Evolutionary conservation across 53 echinoderm and acorn worm species (phyloP).

Genomic region (Echinometra lucunter): DNA sequence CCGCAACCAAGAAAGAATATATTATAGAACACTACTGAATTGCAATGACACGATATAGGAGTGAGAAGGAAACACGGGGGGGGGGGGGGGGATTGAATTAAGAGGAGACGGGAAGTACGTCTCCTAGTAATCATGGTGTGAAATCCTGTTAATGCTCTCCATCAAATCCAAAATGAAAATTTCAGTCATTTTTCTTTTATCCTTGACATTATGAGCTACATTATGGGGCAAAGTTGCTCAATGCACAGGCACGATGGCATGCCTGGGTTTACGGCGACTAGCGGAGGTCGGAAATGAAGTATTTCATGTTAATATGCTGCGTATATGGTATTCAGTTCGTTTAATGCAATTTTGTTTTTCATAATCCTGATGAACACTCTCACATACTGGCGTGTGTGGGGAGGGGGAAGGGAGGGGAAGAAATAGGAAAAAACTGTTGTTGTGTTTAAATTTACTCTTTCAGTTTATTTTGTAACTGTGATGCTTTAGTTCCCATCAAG

Average conservation of each 20-base stretch:
- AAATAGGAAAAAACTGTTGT: too few species aligned
- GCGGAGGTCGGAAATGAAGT: not conserved
- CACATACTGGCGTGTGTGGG: too few species aligned
- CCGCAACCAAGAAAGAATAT: not conserved
- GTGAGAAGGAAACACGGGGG: not conserved
- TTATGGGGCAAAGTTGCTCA: not conserved
- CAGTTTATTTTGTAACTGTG: too few species aligned
- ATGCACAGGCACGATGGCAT: not conserved
- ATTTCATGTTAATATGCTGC: too few species aligned
- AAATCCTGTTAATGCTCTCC: not conserved
- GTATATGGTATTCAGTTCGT: too few species aligned
- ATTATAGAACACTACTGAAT: not conserved
- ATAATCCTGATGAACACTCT: too few species aligned
- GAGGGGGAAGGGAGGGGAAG: too few species aligned
- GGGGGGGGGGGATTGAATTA: not conserved
- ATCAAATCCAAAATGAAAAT: not conserved
- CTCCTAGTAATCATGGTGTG: not conserved
- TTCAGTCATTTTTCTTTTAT: not conserved
- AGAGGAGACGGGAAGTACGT: not conserved
- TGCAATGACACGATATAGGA: not conserved
- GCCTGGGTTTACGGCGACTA: not conserved
- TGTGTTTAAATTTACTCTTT: too few species aligned
- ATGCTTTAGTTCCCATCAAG: too few species aligned
- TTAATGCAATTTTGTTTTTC: too few species aligned
- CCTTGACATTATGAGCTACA: constrained; percentile 4